Evolutionary conservation across 2,888 invertebrate species (phyloP), one percentile per base, ranked within the genome.

Genomic region (Coremacera marginata): DNA sequence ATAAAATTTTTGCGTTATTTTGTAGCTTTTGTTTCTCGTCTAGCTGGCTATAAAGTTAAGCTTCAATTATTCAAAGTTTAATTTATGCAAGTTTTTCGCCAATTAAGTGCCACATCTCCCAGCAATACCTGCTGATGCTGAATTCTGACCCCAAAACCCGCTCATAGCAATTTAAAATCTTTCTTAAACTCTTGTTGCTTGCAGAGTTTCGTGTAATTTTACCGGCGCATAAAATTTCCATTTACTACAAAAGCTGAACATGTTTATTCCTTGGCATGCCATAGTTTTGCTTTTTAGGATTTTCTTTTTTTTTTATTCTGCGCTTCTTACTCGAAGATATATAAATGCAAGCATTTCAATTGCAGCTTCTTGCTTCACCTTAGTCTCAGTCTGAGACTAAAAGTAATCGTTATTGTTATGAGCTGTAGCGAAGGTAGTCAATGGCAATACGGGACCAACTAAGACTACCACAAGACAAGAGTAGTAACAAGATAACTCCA

Each of bases 401-500:
- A 65, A 67, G 63, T 73, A 73, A 73, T 73, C 73, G 60, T 73
- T 73, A 73, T 73, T 62, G 73, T 73, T 63, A 70, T 67, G 49
- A 51, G 44, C 51, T 22, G 63, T 19, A 25, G 44, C 60, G 65
- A 34, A 19, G 34, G 57, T 57, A 70, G 60, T 60, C 62, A 72
- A 72, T 34, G 52, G 62, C 72, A 68, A 68, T 49, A 22, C 7
- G 44, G 7, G 51, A 51, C 22, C 16, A 51, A 22, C 49, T 51
- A 51, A 27, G 51, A 27, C 68, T 49, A 16, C 34, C 70, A 9
- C 19, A 52, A 70, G 25, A 57, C 57, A 25, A 25, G 4, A 57
- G 55, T 19, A 51, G n/a, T 11, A 11, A 68, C 25, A 22, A 5
- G 49, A 49, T 19, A 51, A 37, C 37, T 19, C 4, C 44, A 65